Base-by-base conservation (phyloP, 2,113 vertebrate species). In the Rissa tridactyla region DNA sequence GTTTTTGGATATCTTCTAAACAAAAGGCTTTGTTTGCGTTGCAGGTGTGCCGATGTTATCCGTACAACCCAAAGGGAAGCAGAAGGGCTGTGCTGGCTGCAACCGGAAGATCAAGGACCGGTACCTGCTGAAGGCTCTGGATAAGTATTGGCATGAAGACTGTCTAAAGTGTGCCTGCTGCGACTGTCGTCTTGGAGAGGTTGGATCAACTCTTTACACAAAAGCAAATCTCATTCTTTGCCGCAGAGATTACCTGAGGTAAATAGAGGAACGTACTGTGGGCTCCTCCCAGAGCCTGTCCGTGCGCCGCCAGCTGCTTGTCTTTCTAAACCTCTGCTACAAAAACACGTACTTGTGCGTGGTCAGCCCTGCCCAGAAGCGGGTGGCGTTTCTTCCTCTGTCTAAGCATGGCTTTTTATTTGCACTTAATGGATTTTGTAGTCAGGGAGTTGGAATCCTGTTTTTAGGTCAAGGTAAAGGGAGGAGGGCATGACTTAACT, bases 41-140 rank as follows among this genome's bases (percentile, higher is more conserved):
- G 90, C 97, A 98, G 99, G 99, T 97, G 99, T 99, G 97, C 99
- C 99, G 11, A 99, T 99, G 99, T 98, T 99, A 96, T 99, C 99
- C 58, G 99, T 99, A 76, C 99, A 99, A 96, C 99, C 99, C 97
- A 99, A 99, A 97, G 99, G 99, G 97, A 99, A 99, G 98, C 99
- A 99, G 98, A 99, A 99, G 98, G 99, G 99, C 97, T 99, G 99
- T 15, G 99, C 99, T 13, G 99, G 99, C 98, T 99, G 99, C 98
- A 99, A 99, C 98, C 99, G 99, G 34, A 99, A 99, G 98, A 99
- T 99, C 98, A 99, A 99, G 98, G 99, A 99, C 99, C 99, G 99
- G 94, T 99, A 99, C 98, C 99, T 99, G 98, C 99, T 99, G 98
- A 99, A 99, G 98, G 99, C 99, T 18, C 98, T 99, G 98, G 99